Percentiles rank a stretch among this genome's conserved stretches.
Conservation (phyloP, 2,888 invertebrate species). For the Choreutis nemorana region DNA sequence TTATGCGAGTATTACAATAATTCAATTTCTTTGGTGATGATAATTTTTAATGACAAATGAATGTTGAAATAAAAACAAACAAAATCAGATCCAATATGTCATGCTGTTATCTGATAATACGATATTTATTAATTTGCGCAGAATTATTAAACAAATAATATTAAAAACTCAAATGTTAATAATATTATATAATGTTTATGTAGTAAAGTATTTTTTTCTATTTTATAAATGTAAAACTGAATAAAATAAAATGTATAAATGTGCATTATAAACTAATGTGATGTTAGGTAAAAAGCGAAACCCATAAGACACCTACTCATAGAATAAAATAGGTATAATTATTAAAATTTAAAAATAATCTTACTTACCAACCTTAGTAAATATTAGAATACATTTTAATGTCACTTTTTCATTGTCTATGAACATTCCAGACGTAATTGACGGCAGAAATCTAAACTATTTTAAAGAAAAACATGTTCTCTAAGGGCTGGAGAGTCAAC, state of each 20-base stretch:
- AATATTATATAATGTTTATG: background rate
- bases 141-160: no score
- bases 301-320: background rate
- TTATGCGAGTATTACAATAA: conserved; percentile 55
- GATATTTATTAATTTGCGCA: no score
- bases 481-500: no score
- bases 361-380: background rate
- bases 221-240: background rate
- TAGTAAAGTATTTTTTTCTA: background rate
- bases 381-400: background rate
- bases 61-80: conserved; percentile 15
- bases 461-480: no score
- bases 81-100: conserved; percentile 24
- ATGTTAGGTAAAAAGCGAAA: background rate
- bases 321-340: background rate
- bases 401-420: no score
- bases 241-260: background rate
- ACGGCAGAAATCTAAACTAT: no score
- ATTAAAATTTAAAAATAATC: background rate
- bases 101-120: conserved; percentile 5
- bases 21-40: conserved; percentile 57
- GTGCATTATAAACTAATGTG: background rate
- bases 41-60: conserved; percentile 33
- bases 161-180: background rate
- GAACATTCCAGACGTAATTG: no score